Evolutionary conservation across 2,113 vertebrate genomes (phyloP), one percentile per base, ranked within the genome.

Genomic region (Scomber scombrus): DNA sequence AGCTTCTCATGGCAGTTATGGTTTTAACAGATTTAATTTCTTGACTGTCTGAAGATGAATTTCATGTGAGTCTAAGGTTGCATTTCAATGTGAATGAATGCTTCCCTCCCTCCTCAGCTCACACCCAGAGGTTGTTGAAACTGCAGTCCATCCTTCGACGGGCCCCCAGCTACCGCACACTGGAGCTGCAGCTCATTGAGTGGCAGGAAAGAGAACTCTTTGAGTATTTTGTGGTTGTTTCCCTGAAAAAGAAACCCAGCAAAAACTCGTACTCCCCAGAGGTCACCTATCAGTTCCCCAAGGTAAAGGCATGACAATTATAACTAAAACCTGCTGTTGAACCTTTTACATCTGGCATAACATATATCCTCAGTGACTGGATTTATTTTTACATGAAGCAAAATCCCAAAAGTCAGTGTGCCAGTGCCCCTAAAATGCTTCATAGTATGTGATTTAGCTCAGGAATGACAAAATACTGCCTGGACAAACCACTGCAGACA

Each of bases 141-240:
- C 96, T 99, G 85, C 98, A 99, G 93, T 99, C 98, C 0, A 95
- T 99, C 93, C 95, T 99, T 81, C 97, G 96, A 75, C 95, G 96
- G 18, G 97, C 98, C 0, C 97, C 98, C 57, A 99, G 98, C 91
- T 99, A 99, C 73, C 96, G 97, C 69, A 99, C 98, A 0, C 94
- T 99, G 95, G 98, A 99, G 91, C 94, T 99, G 89, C 97, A 99
- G 93, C 94, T 99, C 76, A 96, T 99, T 1, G 97, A 99, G 89
- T 99, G 98, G 98, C 98, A 99, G 92, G 98, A 99, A 84, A 95
- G 98, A 73, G 97, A 99, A 87, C 94, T 99, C 43, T 99, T 99
- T 76, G 98, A 99, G 86, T 99, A 97, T 89, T 99, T 99, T 88
- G 97, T 99, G 80, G 98, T 99, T 54, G 96, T 99, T 74, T 98